A percentile compares a stretch with the other conserved stretches of the same genome.
These are phyloP conservation scores for Zapornia atra DNA, from an alignment of 2,113 vertebrate genomes.

Conservation along the genomic window DNA sequence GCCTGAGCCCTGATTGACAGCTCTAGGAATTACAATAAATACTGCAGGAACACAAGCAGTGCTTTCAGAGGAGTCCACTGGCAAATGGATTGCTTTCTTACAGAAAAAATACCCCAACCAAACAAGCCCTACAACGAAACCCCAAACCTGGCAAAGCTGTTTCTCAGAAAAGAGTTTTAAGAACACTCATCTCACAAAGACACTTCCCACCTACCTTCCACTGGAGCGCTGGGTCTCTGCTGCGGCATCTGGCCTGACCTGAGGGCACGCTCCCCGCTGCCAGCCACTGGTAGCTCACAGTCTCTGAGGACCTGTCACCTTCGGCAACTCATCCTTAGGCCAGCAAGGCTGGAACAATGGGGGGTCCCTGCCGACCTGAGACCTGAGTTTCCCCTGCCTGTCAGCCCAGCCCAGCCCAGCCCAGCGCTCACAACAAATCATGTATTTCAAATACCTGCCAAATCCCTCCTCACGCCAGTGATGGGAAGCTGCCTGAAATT, in stretches of 20 bases:
- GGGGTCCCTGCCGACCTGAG: background rate
- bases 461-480: background rate
- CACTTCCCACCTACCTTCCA: background rate
- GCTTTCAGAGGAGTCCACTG: conserved; percentile 1
- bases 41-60: background rate
- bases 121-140: no score
- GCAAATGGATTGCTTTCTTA: background rate
- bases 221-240: background rate
- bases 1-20: conserved; percentile 54
- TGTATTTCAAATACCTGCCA: background rate
- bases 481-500: background rate
- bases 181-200: background rate
- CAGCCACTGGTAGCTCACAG: background rate
- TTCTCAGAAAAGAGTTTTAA: background rate
- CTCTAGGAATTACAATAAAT: conserved; percentile 58
- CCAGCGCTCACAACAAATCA: background rate
- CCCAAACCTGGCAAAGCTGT: background rate
- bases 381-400: background rate
- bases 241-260: background rate
- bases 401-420: background rate
- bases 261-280: rapidly evolving
- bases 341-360: background rate
- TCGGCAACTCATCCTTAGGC: background rate
- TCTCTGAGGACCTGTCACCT: background rate
- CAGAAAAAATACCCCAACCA: background rate